phyloP scores from a whole-genome alignment of 2,797 vertebrate species.

The Falco naumanni region DNA sequence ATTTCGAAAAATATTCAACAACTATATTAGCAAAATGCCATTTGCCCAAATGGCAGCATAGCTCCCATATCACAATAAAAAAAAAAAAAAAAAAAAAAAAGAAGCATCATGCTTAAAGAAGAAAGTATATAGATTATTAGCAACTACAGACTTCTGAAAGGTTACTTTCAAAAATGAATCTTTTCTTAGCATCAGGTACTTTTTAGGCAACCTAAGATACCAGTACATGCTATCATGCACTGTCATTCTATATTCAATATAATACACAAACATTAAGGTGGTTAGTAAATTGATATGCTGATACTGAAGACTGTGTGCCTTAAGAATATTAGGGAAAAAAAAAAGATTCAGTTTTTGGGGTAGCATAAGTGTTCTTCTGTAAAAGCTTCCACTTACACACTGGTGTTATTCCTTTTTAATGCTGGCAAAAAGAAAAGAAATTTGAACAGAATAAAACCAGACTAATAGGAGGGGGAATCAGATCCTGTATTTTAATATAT shows the following conservation, averaged over 20 bases:
- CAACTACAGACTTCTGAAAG: neutral
- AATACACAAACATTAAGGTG: neutral
- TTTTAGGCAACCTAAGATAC: neutral
- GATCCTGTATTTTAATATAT: neutral
- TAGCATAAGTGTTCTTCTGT: neutral
- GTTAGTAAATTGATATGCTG: neutral
- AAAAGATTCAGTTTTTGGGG: neutral
- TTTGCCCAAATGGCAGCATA: neutral
- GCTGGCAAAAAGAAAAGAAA: neutral
- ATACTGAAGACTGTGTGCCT: neutral
- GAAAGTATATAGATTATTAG: neutral
- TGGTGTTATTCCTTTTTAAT: neutral
- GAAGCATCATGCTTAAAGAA: neutral
- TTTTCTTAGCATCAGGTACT: neutral
- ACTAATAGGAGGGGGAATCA: neutral
- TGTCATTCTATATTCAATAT: neutral
- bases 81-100: neutral
- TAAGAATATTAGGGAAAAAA: neutral
- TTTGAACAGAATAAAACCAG: neutral
- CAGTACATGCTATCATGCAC: neutral
- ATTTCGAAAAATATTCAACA: constrained; percentile 21
- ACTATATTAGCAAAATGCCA: neutral
- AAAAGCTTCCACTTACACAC: neutral
- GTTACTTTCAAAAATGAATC: neutral
- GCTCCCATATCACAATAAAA: neutral